phyloP scores from a whole-genome alignment of 2,113 vertebrate species.

The Callaeas wilsoni region DNA sequence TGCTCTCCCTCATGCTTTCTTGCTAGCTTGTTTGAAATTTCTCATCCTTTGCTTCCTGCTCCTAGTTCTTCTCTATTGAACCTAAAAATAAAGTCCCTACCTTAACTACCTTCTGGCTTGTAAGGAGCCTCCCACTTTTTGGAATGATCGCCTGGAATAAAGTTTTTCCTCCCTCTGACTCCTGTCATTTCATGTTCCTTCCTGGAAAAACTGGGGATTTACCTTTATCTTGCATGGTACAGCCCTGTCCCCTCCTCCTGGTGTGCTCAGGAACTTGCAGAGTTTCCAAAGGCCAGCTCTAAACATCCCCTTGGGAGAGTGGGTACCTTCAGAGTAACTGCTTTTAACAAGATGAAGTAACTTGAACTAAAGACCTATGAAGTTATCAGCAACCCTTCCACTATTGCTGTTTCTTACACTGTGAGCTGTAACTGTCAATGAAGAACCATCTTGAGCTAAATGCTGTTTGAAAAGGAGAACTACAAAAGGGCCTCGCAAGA shows the following conservation, averaged over 20 bases:
- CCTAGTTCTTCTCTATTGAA: background rate
- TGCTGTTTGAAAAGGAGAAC: background rate
- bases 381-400: background rate
- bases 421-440: background rate
- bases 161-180: background rate
- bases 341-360: background rate
- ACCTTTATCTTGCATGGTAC: background rate
- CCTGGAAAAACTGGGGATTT: background rate
- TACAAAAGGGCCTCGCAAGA: background rate
- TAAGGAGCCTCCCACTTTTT: background rate
- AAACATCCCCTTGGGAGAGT: background rate
- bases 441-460: background rate
- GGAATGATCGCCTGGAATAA: background rate
- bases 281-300: background rate
- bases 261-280: background rate
- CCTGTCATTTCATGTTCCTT: background rate
- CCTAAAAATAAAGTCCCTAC: background rate
- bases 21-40: background rate
- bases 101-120: background rate
- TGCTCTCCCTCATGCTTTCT: conserved; percentile 12
- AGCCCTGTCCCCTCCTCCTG: background rate
- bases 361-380: background rate
- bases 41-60: conserved; percentile 13
- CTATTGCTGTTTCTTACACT: background rate
- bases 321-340: background rate